phyloP scores from a whole-genome alignment of 2,888 invertebrate species.

The Eretmocerus hayati region DNA sequence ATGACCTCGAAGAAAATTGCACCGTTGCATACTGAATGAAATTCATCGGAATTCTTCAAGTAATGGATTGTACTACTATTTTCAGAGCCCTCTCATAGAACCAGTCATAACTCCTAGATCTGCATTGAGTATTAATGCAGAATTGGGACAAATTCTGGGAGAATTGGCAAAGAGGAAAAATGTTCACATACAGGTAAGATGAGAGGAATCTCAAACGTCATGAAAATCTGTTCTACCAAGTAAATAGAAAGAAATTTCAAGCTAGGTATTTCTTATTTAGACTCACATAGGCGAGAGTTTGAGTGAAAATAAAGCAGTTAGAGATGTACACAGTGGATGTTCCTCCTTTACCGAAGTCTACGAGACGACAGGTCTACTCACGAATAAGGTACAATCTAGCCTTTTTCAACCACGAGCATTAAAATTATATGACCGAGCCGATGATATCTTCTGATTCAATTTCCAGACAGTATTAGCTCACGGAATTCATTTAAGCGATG shows the following conservation, averaged over 20 bases:
- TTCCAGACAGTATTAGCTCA: slow-evolving; percentile 73
- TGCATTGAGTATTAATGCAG: slow-evolving; percentile 68
- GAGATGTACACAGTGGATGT: slow-evolving; percentile 51
- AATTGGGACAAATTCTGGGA: slow-evolving; percentile 63
- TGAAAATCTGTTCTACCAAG: background rate
- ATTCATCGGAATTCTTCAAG: too few species aligned
- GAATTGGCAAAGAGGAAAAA: slow-evolving; percentile 60
- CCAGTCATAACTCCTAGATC: slow-evolving; percentile 82
- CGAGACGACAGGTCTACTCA: slow-evolving; percentile 65
- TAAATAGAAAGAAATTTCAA: too few species aligned
- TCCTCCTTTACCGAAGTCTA: slow-evolving; percentile 70
- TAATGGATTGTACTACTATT: too few species aligned
- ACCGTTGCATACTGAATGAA: too few species aligned
- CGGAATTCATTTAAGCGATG: slow-evolving; percentile 65
- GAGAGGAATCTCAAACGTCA: background rate
- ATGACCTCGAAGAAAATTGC: too few species aligned
- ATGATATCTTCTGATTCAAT: too few species aligned
- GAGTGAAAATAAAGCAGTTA: slow-evolving; percentile 64
- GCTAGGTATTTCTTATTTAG: too few species aligned
- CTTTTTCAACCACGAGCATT: background rate
- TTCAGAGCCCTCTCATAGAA: slow-evolving; percentile 60
- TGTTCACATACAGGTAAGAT: slow-evolving; percentile 68
- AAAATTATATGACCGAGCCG: too few species aligned
- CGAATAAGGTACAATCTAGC: slow-evolving; percentile 55
- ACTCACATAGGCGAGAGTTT: slow-evolving; percentile 80